Percentiles rank a stretch among this genome's conserved stretches.
phyloP scores from a whole-genome alignment of 2,113 vertebrate genomes.

The Pelecanoides urinatrix region DNA sequence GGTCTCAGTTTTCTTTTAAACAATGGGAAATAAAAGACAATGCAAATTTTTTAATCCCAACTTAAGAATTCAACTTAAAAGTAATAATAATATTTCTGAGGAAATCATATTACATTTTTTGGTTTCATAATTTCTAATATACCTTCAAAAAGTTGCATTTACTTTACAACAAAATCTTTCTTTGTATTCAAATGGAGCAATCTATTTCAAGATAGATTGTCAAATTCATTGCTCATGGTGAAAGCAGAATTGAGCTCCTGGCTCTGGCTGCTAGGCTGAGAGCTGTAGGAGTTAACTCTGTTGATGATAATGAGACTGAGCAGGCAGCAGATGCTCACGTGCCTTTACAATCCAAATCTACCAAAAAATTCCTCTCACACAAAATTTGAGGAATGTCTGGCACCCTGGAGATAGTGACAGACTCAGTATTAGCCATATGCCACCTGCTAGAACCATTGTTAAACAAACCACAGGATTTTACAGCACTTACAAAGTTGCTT shows the following conservation, averaged over 20 bases:
- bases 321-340: slow-evolving; percentile 93
- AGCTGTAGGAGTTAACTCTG: slow-evolving; percentile 77
- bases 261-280: slow-evolving; percentile 27
- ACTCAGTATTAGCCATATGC: slow-evolving; percentile 72
- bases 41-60: background rate
- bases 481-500: slow-evolving; percentile 78
- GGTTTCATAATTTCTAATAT: background rate
- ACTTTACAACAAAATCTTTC: background rate
- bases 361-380: slow-evolving; percentile 71
- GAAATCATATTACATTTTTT: background rate
- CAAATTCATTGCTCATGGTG: background rate
- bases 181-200: background rate
- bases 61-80: background rate
- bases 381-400: slow-evolving; percentile 74
- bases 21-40: background rate
- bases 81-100: background rate
- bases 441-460: slow-evolving; percentile 90
- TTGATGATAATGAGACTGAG: slow-evolving; percentile 86
- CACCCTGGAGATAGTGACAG: slow-evolving; percentile 73
- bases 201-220: background rate
- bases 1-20: background rate
- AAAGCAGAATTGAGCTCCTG: slow-evolving; percentile 17
- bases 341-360: slow-evolving; percentile 90
- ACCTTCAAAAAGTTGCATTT: background rate
- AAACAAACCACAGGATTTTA: slow-evolving; percentile 58